phyloP scores from a whole-genome alignment of 2,797 vertebrate species.

The Lepidocolaptes lacrymiger region DNA sequence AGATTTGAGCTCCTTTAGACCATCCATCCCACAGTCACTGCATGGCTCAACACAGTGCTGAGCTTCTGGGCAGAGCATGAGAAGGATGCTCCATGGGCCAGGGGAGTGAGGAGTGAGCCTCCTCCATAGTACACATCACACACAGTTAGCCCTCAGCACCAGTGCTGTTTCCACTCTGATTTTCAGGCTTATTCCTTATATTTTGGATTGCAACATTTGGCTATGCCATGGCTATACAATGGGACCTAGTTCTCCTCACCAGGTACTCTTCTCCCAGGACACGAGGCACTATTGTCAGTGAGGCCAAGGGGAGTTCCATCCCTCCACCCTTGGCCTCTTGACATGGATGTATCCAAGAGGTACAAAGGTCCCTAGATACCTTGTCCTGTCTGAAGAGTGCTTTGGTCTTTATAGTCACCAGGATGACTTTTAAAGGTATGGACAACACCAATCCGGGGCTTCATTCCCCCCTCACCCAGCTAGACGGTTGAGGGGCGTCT shows the following conservation, averaged over 20 bases:
- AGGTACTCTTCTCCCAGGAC: not conserved
- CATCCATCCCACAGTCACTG: not conserved
- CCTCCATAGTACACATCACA: not conserved
- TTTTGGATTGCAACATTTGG: not conserved
- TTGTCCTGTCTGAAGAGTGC: not conserved
- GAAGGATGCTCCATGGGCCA: rapidly evolving
- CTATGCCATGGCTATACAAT: not conserved
- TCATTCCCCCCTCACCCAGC: not conserved
- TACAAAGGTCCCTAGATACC: not conserved
- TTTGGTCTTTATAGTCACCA: not conserved
- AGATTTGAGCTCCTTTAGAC: not conserved
- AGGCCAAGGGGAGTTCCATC: not conserved
- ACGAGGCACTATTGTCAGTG: not conserved
- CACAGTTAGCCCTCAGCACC: not conserved
- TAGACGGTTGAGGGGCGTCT: not conserved
- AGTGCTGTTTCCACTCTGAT: not conserved
- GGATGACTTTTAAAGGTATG: not conserved
- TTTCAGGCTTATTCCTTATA: not conserved
- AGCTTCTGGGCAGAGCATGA: not conserved
- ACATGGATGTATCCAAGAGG: not conserved
- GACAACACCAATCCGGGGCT: not conserved
- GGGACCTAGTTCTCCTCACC: not conserved
- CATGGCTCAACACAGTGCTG: not conserved
- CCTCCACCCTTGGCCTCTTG: rapidly evolving
- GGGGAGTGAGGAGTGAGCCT: not conserved